phyloP scores from a whole-genome alignment of 2,113 vertebrate species.

The Leucoraja erinaceus region DNA sequence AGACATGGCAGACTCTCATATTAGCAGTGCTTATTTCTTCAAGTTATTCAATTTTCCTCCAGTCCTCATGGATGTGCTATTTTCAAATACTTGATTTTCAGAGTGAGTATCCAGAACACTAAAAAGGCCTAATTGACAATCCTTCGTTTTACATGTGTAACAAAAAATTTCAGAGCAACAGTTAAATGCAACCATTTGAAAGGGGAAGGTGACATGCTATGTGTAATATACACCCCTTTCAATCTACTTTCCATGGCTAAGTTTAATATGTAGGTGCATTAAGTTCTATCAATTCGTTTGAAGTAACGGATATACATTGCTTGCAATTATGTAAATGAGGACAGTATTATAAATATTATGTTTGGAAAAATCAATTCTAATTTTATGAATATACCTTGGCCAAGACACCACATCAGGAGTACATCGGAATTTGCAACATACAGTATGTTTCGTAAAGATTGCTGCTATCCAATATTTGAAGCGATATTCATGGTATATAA shows the following conservation, averaged over 20 bases:
- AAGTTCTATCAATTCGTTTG: not conserved
- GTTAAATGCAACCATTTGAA: not conserved
- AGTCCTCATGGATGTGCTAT: not conserved
- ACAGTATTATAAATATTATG: not conserved
- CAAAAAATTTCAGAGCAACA: not conserved
- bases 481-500: not conserved
- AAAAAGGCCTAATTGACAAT: constrained; percentile 10
- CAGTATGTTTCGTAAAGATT: not conserved
- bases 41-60: constrained; percentile 10
- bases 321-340: not conserved
- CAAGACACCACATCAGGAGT: not conserved
- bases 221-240: not conserved
- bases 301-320: not conserved
- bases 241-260: not conserved
- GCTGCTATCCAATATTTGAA: not conserved
- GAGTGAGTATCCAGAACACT: not conserved
- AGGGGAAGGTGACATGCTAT: not conserved
- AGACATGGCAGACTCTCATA: not conserved
- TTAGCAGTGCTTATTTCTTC: constrained; percentile 23
- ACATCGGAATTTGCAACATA: not conserved
- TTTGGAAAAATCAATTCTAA: not conserved
- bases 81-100: not conserved
- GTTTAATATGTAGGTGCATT: not conserved
- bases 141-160: not conserved
- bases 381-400: not conserved